These are phyloP conservation scores for Morone saxatilis DNA, from an alignment of 2,113 vertebrate species.

Conservation along the genomic window DNA sequence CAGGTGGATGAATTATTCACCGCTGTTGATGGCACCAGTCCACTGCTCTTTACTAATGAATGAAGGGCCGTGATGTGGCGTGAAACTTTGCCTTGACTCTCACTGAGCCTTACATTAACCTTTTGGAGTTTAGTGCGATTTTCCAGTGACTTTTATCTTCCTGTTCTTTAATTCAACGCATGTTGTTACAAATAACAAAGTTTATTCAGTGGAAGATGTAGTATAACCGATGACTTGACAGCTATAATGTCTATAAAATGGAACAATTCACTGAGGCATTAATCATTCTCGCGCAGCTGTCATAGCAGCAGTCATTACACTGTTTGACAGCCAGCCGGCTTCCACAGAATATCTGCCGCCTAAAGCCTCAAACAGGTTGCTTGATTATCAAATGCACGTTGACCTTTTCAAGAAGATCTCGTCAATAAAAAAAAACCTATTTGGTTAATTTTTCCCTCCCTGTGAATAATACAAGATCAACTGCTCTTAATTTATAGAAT, in stretches of 20 bases:
- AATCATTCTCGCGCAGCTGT: slow-evolving; percentile 37
- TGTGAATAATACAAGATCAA: slow-evolving; percentile 21
- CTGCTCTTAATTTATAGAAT: slow-evolving; percentile 4
- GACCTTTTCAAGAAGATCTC: slow-evolving; percentile 48
- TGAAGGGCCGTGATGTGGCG: slow-evolving; percentile 41
- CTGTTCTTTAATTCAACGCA: slow-evolving; percentile 7
- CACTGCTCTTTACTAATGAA: slow-evolving; percentile 59
- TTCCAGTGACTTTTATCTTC: background rate
- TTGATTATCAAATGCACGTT: slow-evolving; percentile 30
- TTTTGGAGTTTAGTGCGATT: slow-evolving; percentile 3
- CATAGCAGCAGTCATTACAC: slow-evolving; percentile 26
- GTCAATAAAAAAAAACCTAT: slow-evolving; percentile 23
- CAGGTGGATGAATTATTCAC: slow-evolving; percentile 66
- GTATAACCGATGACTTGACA: slow-evolving; percentile 14
- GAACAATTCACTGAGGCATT: slow-evolving; percentile 40
- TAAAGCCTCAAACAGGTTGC: slow-evolving; percentile 24
- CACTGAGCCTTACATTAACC: slow-evolving; percentile 17
- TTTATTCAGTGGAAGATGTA: slow-evolving; percentile 25
- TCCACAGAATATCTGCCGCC: slow-evolving; percentile 10
- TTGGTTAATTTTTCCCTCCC: slow-evolving; percentile 21
- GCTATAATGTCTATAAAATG: slow-evolving; percentile 43
- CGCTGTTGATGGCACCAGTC: slow-evolving; percentile 44
- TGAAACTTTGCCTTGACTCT: slow-evolving; percentile 22
- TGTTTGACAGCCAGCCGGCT: slow-evolving; percentile 37
- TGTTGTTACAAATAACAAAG: background rate